Evolutionary conservation across 2,797 vertebrate genomes (phyloP).

Genomic region (Pyrrhura leucotis): DNA sequence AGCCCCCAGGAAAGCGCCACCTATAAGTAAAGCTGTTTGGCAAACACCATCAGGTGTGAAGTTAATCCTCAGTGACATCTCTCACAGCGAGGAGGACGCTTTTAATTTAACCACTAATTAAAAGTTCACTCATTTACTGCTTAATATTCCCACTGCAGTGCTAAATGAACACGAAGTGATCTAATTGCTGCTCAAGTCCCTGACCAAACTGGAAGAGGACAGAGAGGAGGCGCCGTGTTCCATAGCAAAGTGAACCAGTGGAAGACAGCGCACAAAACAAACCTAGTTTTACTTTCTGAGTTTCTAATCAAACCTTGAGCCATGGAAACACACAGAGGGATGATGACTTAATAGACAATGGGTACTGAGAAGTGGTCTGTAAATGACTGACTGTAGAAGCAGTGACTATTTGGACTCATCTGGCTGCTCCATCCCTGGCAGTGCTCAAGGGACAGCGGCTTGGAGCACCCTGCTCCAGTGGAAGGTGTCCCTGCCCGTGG

Average conservation of each 20-base stretch:
- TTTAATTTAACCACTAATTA: conserved; percentile 41
- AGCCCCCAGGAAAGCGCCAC: background rate
- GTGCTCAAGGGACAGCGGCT: background rate
- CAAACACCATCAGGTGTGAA: background rate
- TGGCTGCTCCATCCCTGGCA: too few relatives aligned
- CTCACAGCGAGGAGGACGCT: background rate
- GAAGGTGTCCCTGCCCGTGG: too few relatives aligned
- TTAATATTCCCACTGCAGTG: conserved; percentile 3
- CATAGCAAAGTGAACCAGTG: background rate
- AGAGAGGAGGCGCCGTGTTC: background rate
- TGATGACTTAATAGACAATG: background rate
- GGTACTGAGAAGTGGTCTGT: background rate
- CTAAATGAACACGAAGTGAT: conserved; percentile 5
- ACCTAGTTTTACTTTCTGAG: background rate
- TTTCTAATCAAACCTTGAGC: background rate
- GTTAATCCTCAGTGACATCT: background rate
- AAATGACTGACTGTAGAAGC: background rate
- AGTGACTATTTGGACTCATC: background rate
- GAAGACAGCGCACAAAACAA: background rate
- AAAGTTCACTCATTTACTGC: background rate
- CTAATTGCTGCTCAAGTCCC: background rate
- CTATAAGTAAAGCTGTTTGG: background rate
- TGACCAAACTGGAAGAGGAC: background rate
- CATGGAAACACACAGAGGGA: background rate
- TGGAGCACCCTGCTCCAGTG: background rate